Conservation (phyloP, 1,140 invertebrate species). For the Drosophila ogumai region DNA sequence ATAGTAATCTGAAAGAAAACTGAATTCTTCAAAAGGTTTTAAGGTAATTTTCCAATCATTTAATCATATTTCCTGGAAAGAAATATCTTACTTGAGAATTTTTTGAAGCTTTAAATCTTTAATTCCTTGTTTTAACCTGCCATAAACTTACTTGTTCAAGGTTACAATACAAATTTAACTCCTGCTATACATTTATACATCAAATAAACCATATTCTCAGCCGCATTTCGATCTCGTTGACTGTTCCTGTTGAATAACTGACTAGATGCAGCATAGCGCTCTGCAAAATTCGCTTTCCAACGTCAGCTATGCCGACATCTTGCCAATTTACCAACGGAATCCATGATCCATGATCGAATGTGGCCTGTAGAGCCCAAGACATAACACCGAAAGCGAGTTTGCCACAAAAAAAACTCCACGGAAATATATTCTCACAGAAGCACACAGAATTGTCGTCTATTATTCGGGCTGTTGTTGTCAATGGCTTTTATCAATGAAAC, state of each 20-base stretch:
- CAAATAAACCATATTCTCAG: background rate
- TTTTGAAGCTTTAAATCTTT: no score
- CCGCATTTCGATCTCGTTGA: conserved; percentile 36
- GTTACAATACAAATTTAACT: background rate
- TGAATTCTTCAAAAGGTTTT: background rate
- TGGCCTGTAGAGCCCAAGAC: background rate
- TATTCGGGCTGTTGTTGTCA: conserved; percentile 40
- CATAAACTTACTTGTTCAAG: background rate
- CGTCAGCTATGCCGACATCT: conserved; percentile 85
- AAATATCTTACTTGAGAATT: no score
- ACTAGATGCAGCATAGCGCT: conserved; percentile 85
- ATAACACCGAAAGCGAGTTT: conserved; percentile 10
- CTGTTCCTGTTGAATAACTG: conserved; percentile 82
- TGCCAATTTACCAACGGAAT: conserved; percentile 82
- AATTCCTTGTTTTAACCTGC: background rate
- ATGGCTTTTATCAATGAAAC: conserved; percentile 75
- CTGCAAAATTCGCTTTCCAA: conserved; percentile 63
- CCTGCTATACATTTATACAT: no score
- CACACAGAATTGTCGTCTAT: conserved; percentile 37
- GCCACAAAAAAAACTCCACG: conserved; percentile 12
- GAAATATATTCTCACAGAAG: conserved; percentile 28
- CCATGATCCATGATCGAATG: conserved; percentile 7
- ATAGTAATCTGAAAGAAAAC: background rate
- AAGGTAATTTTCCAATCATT: no score
- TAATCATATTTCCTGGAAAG: no score